phyloP scores from a whole-genome alignment of 2,113 vertebrate genomes.

The Otis tarda region DNA sequence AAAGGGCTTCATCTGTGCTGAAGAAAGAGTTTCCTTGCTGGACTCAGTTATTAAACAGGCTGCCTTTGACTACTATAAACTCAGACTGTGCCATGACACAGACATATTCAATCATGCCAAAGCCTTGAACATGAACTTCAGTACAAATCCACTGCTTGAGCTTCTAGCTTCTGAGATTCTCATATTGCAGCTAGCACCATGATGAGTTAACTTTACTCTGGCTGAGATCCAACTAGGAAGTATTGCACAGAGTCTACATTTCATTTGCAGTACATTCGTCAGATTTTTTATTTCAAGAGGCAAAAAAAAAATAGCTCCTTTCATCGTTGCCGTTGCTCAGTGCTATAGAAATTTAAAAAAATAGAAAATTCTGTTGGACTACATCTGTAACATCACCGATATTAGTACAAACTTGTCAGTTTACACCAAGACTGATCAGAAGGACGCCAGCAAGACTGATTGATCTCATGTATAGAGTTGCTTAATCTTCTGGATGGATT shows the following conservation, averaged over 20 bases:
- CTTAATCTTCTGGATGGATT: conserved; percentile 61
- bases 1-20: not conserved
- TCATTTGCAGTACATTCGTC: not conserved
- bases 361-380: not conserved
- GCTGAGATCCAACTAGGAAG: not conserved
- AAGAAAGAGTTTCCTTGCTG: not conserved
- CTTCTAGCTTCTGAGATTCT: not conserved
- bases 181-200: not conserved
- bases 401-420: not conserved
- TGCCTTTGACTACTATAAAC: not conserved
- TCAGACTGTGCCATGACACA: not conserved
- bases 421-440: not conserved
- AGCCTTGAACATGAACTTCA: not conserved
- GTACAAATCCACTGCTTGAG: not conserved
- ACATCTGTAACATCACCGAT: too few relatives aligned
- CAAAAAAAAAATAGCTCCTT: not conserved
- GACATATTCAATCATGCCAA: not conserved
- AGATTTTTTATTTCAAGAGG: not conserved
- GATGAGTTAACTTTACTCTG: not conserved
- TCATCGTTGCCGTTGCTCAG: not conserved
- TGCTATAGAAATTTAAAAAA: not conserved
- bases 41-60: not conserved
- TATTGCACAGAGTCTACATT: not conserved
- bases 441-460: not conserved
- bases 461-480: conserved; percentile 31